Evolutionary conservation across 2,797 vertebrate species (phyloP).

Genomic region (Myoxocephalus aenaeus): DNA sequence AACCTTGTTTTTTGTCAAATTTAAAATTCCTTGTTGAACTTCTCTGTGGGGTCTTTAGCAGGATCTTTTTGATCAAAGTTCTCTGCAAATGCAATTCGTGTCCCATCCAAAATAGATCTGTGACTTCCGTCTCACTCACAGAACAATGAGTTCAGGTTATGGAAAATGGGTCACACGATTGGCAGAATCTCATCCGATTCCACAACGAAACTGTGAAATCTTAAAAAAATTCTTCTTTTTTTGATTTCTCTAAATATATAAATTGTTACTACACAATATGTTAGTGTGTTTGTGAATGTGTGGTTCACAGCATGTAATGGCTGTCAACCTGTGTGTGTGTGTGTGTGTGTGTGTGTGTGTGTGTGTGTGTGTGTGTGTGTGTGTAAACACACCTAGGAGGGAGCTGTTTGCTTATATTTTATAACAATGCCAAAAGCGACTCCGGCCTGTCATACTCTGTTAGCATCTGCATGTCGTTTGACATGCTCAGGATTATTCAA

Average conservation of each 20-base stretch:
- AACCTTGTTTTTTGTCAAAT: neutral
- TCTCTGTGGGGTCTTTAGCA: neutral
- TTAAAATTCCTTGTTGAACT: conserved; percentile 16
- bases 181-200: conserved; percentile 28
- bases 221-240: neutral
- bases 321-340: conserved; percentile 2
- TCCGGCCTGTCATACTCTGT: conserved; percentile 72
- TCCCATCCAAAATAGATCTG: conserved; percentile 39
- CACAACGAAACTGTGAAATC: neutral
- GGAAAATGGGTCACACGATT: conserved; percentile 55
- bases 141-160: conserved; percentile 30
- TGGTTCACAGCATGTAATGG: neutral
- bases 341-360: neutral
- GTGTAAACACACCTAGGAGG: conserved; percentile 25
- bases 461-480: conserved; percentile 74
- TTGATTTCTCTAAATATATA: neutral
- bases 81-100: conserved; percentile 1
- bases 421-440: conserved; percentile 81
- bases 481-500: conserved; percentile 78
- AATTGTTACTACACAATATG: conserved; percentile 1
- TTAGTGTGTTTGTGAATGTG: neutral
- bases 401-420: conserved; percentile 75
- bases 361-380: conserved; percentile 11
- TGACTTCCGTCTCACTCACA: conserved; percentile 28
- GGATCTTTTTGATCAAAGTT: neutral